phyloP scores from a whole-genome alignment of 2,113 vertebrate species.

The Leucopternis melanops region DNA sequence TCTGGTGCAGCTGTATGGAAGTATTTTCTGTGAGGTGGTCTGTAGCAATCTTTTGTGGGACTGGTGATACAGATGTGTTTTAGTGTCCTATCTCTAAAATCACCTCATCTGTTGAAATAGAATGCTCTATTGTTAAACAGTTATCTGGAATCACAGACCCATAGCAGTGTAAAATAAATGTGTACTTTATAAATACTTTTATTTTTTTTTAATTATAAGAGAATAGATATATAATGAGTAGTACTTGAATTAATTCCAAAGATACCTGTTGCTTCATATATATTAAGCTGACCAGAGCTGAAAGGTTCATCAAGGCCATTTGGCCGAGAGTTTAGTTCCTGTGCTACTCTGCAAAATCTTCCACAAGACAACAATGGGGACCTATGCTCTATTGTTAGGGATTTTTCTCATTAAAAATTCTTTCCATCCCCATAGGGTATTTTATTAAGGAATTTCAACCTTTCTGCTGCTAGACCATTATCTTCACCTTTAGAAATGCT shows the following conservation, averaged over 20 bases:
- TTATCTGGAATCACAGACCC: background rate
- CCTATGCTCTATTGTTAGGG: background rate
- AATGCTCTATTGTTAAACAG: background rate
- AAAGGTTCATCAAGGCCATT: background rate
- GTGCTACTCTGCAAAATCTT: too few relatives aligned
- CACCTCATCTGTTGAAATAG: background rate
- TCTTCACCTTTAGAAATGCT: background rate
- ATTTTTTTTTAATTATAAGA: too few relatives aligned
- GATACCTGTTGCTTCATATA: too few relatives aligned
- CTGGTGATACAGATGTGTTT: background rate
- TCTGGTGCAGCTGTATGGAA: background rate
- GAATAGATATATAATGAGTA: background rate
- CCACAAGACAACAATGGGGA: too few relatives aligned
- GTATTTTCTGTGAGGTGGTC: background rate
- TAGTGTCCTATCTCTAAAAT: constrained; percentile 18
- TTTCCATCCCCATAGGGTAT: background rate
- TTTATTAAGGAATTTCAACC: background rate
- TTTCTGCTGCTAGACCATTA: background rate
- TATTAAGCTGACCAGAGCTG: too few relatives aligned
- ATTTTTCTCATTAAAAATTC: background rate
- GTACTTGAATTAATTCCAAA: background rate
- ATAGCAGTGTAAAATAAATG: background rate
- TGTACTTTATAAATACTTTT: background rate
- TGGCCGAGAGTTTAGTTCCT: background rate
- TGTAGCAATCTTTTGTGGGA: background rate